Evolutionary conservation across 2,113 vertebrate species (phyloP).

Genomic region (Haliaeetus leucogaster): DNA sequence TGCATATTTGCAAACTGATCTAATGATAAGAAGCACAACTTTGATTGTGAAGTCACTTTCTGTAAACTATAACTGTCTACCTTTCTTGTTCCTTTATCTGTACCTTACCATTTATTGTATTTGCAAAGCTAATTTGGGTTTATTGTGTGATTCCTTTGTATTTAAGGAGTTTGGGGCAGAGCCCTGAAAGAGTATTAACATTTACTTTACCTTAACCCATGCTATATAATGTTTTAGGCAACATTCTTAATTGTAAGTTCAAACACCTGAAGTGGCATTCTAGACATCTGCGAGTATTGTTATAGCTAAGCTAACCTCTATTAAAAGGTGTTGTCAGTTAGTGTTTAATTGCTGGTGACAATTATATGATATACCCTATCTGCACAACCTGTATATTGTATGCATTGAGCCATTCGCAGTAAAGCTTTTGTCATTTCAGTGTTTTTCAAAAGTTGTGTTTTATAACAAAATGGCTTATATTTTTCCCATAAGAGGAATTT

Average conservation of each 20-base stretch:
- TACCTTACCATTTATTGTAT: constrained; percentile 75
- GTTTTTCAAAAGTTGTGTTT: constrained; percentile 75
- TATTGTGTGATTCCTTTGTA: constrained; percentile 89
- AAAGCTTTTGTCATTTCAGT: constrained; percentile 67
- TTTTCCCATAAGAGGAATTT: constrained; percentile 75
- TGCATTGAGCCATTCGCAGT: constrained; percentile 60
- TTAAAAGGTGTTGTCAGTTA: constrained; percentile 59
- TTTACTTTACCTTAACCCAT: constrained; percentile 66
- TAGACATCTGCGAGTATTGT: constrained; percentile 60
- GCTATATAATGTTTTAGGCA: constrained; percentile 80
- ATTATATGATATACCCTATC: constrained; percentile 55
- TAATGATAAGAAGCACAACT: constrained; percentile 89
- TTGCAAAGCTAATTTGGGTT: constrained; percentile 80
- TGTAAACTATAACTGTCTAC: constrained; percentile 75
- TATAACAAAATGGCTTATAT: constrained; percentile 81
- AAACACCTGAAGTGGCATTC: constrained; percentile 71
- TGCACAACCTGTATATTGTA: constrained; percentile 70
- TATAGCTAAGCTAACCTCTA: constrained; percentile 60
- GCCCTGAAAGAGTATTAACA: constrained; percentile 81
- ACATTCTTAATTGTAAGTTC: constrained; percentile 78
- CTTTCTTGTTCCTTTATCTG: constrained; percentile 73
- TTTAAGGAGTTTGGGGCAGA: constrained; percentile 90
- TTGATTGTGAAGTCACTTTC: constrained; percentile 82
- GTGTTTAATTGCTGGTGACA: constrained; percentile 66
- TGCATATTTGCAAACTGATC: constrained; percentile 80